These are phyloP conservation scores for Sinocyclocheilus grahami DNA, from an alignment of 2,113 vertebrate genomes.

Conservation along the genomic window DNA sequence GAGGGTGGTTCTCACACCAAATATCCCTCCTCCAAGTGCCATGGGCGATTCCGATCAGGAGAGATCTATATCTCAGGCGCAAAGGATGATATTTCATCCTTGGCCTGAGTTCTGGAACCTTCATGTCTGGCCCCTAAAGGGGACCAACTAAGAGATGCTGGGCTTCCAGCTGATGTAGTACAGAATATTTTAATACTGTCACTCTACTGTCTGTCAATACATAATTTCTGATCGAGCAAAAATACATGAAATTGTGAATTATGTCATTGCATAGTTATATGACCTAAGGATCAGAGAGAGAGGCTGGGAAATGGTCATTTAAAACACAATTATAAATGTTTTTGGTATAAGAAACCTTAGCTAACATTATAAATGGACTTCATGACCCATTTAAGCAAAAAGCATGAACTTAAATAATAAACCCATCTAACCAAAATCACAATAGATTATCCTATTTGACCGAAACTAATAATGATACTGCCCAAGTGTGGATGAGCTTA, in stretches of 20 bases:
- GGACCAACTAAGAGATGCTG: no score
- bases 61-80: no score
- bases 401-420: not conserved
- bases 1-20: no score
- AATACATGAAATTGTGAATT: not conserved
- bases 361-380: constrained; percentile 3
- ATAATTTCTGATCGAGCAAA: not conserved
- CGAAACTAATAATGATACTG: constrained; percentile 3
- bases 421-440: not conserved
- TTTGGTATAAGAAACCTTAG: not conserved
- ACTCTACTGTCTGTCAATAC: not conserved
- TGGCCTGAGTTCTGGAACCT: no score
- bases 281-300: not conserved
- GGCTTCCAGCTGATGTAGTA: no score
- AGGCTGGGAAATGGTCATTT: not conserved
- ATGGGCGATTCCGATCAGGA: no score
- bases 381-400: not conserved
- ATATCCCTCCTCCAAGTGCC: no score
- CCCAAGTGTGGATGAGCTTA: not conserved
- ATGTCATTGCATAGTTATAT: not conserved
- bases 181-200: not conserved
- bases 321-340: not conserved
- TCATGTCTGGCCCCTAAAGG: no score
- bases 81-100: no score
- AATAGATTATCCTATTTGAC: constrained; percentile 11